Conservation (phyloP, 1,140 invertebrate genomes). For the Rhizoglyphus robini region DNA sequence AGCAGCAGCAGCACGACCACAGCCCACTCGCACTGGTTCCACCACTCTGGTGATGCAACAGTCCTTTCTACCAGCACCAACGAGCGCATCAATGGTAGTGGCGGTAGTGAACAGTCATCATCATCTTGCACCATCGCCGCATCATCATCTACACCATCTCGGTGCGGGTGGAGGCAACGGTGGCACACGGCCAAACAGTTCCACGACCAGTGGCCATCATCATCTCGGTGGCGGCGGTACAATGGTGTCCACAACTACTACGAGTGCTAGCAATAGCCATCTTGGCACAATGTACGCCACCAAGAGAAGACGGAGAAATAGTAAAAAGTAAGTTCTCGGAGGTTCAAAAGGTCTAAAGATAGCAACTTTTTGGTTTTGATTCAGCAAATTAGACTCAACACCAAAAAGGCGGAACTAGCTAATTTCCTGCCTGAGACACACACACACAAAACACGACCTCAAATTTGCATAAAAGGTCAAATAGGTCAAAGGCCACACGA, state of each 20-base stretch:
- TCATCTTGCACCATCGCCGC: neutral
- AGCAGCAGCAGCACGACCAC: too few relatives aligned
- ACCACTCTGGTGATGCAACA: too few relatives aligned
- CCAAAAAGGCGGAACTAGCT: too few relatives aligned
- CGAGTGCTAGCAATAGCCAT: conserved; percentile 50
- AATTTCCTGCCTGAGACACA: too few relatives aligned
- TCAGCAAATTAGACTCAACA: too few relatives aligned
- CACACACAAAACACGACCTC: too few relatives aligned
- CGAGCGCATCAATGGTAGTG: neutral
- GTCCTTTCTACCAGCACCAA: neutral
- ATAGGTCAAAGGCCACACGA: too few relatives aligned
- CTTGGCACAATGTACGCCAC: conserved; percentile 87
- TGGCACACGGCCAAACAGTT: neutral
- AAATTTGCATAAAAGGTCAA: too few relatives aligned
- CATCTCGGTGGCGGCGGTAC: neutral
- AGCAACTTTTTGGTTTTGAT: too few relatives aligned
- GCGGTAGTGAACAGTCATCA: neutral
- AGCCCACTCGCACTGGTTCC: too few relatives aligned
- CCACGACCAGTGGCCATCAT: neutral
- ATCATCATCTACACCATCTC: neutral
- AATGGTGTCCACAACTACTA: neutral
- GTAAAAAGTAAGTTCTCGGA: conserved; percentile 78
- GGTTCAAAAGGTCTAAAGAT: too few relatives aligned
- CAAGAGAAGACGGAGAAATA: conserved; percentile 74
- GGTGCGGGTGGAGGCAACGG: neutral